These are phyloP conservation scores for Phyllotreta cruciferae DNA, from an alignment of 2,888 invertebrate genomes.

Conservation along the genomic window DNA sequence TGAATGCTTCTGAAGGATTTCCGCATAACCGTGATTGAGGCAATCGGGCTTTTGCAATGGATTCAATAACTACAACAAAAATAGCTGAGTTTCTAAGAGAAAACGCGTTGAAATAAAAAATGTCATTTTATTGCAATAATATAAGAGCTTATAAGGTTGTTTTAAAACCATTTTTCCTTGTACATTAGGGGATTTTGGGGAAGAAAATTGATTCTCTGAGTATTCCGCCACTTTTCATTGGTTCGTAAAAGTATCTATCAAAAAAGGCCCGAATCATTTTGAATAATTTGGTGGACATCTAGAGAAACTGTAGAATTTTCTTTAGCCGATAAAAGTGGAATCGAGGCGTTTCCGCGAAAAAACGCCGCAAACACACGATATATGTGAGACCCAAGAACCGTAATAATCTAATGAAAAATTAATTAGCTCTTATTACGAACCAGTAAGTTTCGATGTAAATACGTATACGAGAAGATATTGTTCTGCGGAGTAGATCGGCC, in stretches of 20 bases:
- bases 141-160: background rate
- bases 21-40: constrained; percentile 31
- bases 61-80: constrained; percentile 11
- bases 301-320: no score
- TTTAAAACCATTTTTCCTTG: no score
- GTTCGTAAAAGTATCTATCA: no score
- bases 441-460: constrained; percentile 34
- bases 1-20: constrained; percentile 63
- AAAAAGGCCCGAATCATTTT: no score
- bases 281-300: no score
- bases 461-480: constrained; percentile 25
- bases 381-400: constrained; percentile 21
- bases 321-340: no score
- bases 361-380: constrained; percentile 3
- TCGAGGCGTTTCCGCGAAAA: constrained; percentile 4
- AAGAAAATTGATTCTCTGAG: no score
- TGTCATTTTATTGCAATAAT: constrained; percentile 30
- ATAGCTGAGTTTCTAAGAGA: background rate
- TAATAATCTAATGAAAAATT: constrained; percentile 39
- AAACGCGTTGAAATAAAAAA: constrained; percentile 20
- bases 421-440: constrained; percentile 36
- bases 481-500: constrained; percentile 36
- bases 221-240: no score
- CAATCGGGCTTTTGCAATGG: constrained; percentile 43
- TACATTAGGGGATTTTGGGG: no score